phyloP scores from a whole-genome alignment of 1,140 invertebrate genomes.

The Drosophila chauvacae region DNA sequence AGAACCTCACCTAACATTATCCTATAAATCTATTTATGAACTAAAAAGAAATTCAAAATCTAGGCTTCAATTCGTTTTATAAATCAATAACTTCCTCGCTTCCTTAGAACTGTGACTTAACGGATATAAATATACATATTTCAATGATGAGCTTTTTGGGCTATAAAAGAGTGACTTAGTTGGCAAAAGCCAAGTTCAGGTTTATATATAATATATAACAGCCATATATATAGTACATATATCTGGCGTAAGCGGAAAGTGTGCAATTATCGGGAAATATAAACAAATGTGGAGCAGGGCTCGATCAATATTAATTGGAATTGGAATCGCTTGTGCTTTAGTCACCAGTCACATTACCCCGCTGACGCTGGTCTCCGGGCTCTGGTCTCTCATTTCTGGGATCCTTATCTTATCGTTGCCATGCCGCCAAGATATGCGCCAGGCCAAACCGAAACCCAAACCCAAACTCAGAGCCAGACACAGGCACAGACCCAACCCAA shows the following conservation, averaged over 20 bases:
- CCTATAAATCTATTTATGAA: too few species aligned
- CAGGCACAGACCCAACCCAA: constrained; percentile 1
- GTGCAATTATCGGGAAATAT: constrained; percentile 22
- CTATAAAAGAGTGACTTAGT: background rate
- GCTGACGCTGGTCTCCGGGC: constrained; percentile 7
- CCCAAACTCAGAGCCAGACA: background rate
- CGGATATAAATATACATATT: background rate
- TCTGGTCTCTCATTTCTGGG: background rate
- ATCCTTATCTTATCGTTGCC: constrained; percentile 23
- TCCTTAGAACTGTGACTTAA: background rate
- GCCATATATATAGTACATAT: background rate
- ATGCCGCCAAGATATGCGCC: constrained; percentile 22
- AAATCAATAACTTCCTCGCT: too few species aligned
- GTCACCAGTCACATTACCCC: constrained; percentile 29
- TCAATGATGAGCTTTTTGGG: too few species aligned
- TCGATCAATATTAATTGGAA: constrained; percentile 36
- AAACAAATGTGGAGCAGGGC: constrained; percentile 23
- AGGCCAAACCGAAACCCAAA: background rate
- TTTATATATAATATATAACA: background rate
- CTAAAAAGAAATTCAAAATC: background rate
- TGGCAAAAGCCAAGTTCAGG: constrained; percentile 8
- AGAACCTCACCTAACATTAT: background rate
- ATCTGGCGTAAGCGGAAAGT: constrained; percentile 8
- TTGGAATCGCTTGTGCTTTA: constrained; percentile 32
- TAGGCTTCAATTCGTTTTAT: background rate